A percentile compares a stretch with the other conserved stretches of the same genome.
These are phyloP conservation scores for Antheraea mylitta DNA, from an alignment of 1,140 invertebrate genomes.

Conservation along the genomic window DNA sequence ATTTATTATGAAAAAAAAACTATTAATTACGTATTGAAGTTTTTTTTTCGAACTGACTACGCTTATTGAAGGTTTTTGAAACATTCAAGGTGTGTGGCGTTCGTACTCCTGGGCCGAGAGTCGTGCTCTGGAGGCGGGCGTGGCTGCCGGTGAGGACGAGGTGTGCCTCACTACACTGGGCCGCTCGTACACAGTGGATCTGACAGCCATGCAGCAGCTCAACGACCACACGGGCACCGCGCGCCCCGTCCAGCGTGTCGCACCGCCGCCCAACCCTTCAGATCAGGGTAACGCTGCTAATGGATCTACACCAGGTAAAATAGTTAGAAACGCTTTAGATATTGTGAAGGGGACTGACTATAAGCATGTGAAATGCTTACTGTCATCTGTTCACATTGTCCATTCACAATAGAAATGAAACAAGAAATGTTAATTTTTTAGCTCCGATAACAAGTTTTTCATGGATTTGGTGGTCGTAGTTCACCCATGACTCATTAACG, in stretches of 20 bases:
- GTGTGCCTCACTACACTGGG: conserved; percentile 94
- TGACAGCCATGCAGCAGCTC: conserved; percentile 98
- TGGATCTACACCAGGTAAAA: conserved; percentile 34
- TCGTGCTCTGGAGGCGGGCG: conserved; percentile 90
- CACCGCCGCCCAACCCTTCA: conserved; percentile 44
- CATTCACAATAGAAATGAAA: too few relatives aligned
- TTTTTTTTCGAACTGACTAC: too few relatives aligned
- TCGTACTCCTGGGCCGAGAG: conserved; percentile 84
- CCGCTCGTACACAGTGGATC: conserved; percentile 96
- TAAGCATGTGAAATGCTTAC: too few relatives aligned
- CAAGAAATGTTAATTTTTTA: too few relatives aligned
- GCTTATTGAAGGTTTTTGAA: neutral
- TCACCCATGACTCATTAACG: too few relatives aligned
- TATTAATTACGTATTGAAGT: too few relatives aligned
- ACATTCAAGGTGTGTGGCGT: conserved; percentile 79
- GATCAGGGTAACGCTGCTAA: conserved; percentile 29
- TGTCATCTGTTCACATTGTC: too few relatives aligned
- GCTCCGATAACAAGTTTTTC: too few relatives aligned
- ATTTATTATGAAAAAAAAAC: too few relatives aligned
- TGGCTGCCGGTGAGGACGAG: conserved; percentile 96
- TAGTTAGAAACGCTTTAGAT: neutral
- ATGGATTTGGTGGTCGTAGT: too few relatives aligned
- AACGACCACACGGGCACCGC: conserved; percentile 98
- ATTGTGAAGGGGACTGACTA: too few relatives aligned
- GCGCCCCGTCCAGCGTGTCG: conserved; percentile 89